Conservation (phyloP, 2,113 vertebrate genomes). For the Mastomys natalensis region DNA sequence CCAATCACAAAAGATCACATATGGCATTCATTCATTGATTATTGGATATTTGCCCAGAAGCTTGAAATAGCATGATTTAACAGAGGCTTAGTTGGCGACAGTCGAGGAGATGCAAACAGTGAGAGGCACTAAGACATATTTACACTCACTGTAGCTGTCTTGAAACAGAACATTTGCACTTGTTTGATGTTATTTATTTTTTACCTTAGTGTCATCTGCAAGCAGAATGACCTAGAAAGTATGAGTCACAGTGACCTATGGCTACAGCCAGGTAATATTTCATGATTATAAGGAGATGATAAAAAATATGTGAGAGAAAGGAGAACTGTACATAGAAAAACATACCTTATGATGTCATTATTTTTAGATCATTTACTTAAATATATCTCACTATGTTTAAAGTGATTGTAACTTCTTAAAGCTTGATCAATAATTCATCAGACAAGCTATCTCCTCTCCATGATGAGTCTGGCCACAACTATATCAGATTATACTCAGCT, state of each 20-base stretch:
- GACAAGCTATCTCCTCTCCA: neutral
- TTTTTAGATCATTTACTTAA: constrained; percentile 42
- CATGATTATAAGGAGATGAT: constrained; percentile 21
- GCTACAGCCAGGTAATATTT: neutral
- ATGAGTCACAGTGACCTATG: neutral
- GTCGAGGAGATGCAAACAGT: neutral
- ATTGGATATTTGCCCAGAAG: no score
- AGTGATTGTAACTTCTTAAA: neutral
- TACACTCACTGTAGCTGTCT: neutral
- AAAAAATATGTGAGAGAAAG: neutral
- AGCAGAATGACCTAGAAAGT: neutral
- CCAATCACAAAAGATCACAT: no score
- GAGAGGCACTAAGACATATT: neutral
- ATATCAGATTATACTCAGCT: constrained; percentile 32
- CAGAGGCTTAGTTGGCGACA: no score
- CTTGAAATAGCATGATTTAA: neutral
- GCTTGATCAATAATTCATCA: constrained; percentile 13
- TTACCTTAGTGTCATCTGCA: neutral
- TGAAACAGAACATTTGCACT: neutral
- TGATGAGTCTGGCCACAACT: constrained; percentile 37
- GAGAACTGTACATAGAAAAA: neutral
- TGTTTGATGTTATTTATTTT: neutral
- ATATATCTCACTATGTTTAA: neutral
- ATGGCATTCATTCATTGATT: no score
- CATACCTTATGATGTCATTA: neutral